Percentiles rank a stretch among this genome's conserved stretches.
These are phyloP conservation scores for Halictus rubicundus DNA, from an alignment of 1,140 invertebrate genomes.

Conservation along the genomic window DNA sequence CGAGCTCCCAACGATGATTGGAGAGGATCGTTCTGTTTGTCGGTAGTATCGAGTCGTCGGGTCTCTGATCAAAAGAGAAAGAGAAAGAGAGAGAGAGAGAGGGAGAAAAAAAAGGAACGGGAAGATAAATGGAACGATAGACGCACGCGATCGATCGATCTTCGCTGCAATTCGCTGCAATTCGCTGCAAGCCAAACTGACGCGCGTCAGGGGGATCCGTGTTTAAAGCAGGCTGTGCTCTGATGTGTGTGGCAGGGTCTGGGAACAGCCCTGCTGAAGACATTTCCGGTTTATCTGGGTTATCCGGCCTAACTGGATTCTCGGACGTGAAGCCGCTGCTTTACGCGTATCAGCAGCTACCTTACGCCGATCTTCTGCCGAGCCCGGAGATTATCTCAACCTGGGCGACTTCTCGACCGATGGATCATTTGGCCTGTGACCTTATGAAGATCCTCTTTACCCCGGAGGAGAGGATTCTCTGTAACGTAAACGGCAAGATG, in stretches of 20 bases:
- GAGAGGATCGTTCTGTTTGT: conserved; percentile 4
- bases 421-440: conserved; percentile 80
- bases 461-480: conserved; percentile 79
- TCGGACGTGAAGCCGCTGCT: conserved; percentile 71
- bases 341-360: conserved; percentile 78
- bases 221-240: conserved; percentile 68
- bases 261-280: conserved; percentile 73
- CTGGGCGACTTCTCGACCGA: conserved; percentile 79
- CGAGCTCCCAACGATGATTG: too few species aligned
- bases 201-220: conserved; percentile 57
- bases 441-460: conserved; percentile 81
- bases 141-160: conserved; percentile 52
- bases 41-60: not conserved
- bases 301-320: conserved; percentile 70
- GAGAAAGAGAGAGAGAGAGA: too few species aligned
- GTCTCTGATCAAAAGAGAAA: not conserved
- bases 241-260: conserved; percentile 73
- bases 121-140: not conserved
- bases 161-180: conserved; percentile 47
- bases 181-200: not conserved
- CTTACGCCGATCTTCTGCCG: conserved; percentile 79
- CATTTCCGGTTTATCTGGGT: conserved; percentile 72
- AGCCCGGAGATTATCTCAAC: conserved; percentile 77
- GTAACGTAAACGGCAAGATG: conserved; percentile 82
- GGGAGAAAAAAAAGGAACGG: too few species aligned